Base-by-base conservation (phyloP, 2,888 invertebrate genomes). In the Noctuana brunneofusca region DNA sequence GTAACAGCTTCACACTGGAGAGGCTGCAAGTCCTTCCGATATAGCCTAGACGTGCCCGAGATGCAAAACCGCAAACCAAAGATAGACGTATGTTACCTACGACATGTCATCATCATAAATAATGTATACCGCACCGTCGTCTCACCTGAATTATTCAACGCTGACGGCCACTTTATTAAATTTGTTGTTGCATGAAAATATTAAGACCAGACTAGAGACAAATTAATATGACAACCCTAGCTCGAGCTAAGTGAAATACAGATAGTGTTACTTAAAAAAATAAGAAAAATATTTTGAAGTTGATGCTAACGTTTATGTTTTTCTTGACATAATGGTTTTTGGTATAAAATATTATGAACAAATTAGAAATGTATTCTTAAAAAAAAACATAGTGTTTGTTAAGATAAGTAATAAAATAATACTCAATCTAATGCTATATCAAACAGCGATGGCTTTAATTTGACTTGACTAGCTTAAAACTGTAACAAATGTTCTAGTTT, bases 61-160 rank as follows among this genome's bases (percentile, higher is more conserved):
- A 87, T 87, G 86, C 84, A 85, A 89, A 89, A 87, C 86, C 86
- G 76, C 85, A 85, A 75, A 74, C 78, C 79, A 75, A 81, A 84
- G 83, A 84, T 81, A 84, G 80, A 83, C 80, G 80, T 82, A 79
- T 81, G 82, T 81, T 80, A 79, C 82, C 81, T 80, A 75, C 81
- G 83, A 86, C 88, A 86, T 87, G 83, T 85, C 83, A 89, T 89
- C 86, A 86, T 81, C 84, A 88, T 90, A 89, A 90, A 90, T 90
- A 88, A 90, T 90, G 87, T 88, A 90, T 87, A 79, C 73, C 78
- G 79, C 75, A 74, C 82, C 80, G 73, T 71, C 80, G 74, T 72
- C 74, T 74, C 75, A 76, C 76, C 76, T 91, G 90, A 89, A 89
- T 90, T 78, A 89, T 90, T 89, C 88, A 89, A 83, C 84, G 81